phyloP scores from a whole-genome alignment of 1,140 invertebrate species.

The Drosophila bipectinata region DNA sequence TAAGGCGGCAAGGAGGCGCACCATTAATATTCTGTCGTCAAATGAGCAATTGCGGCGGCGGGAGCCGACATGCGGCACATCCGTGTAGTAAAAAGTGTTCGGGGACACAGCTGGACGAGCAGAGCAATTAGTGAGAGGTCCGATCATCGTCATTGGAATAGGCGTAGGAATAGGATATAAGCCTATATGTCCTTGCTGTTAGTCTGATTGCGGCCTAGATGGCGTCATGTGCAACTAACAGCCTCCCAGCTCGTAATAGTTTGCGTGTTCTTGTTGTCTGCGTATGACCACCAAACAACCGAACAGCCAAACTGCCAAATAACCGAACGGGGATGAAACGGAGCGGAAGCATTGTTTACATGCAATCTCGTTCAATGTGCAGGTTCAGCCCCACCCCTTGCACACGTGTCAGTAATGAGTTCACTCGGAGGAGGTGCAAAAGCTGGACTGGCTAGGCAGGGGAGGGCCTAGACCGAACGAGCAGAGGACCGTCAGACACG shows the following conservation, averaged over 20 bases:
- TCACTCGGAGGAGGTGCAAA: conserved; percentile 7
- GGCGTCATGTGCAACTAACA: conserved; percentile 54
- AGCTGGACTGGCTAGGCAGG: too few relatives aligned
- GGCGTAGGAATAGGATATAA: background rate
- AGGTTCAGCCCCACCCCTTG: conserved; percentile 3
- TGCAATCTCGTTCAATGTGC: conserved; percentile 64
- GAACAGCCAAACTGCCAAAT: background rate
- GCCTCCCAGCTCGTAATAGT: conserved; percentile 50
- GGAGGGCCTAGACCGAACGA: background rate
- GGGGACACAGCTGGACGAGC: conserved; percentile 12
- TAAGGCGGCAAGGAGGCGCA: background rate
- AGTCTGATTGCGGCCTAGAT: conserved; percentile 36
- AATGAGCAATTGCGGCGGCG: conserved; percentile 8
- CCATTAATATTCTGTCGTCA: conserved; percentile 10
- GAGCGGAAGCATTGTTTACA: conserved; percentile 60
- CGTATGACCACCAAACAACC: conserved; percentile 3
- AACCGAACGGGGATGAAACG: conserved; percentile 18
- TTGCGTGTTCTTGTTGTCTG: conserved; percentile 7
- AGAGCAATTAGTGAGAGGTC: conserved; percentile 12
- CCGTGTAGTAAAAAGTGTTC: conserved; percentile 6
- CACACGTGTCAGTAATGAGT: conserved; percentile 60
- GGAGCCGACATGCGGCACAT: background rate
- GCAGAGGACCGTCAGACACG: background rate
- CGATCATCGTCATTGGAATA: conserved; percentile 9
- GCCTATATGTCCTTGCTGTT: conserved; percentile 1